A percentile compares a stretch with the other conserved stretches of the same genome.
phyloP scores from a whole-genome alignment of 2,797 vertebrate species.

The Lemur catta region DNA sequence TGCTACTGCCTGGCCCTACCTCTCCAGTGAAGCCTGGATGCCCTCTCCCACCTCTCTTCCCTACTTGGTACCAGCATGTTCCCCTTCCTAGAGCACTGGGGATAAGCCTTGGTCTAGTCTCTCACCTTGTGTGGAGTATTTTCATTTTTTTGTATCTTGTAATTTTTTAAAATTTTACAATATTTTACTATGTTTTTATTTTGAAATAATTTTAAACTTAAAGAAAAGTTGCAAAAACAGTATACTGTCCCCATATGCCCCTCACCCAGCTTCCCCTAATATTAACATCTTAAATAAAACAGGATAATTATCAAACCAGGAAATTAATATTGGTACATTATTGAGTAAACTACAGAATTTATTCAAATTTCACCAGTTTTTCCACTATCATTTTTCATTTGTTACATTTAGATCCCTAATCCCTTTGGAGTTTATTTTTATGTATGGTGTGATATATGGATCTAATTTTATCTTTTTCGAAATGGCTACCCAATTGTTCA shows the following conservation, averaged over 20 bases:
- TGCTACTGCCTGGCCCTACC: not conserved
- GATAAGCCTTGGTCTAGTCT: not conserved
- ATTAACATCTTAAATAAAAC: not conserved
- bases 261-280: not conserved
- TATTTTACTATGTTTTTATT: conserved; percentile 2
- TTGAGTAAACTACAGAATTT: not conserved
- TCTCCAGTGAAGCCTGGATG: not conserved
- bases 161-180: not conserved
- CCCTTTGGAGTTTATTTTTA: too few relatives aligned
- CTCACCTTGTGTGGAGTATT: not conserved
- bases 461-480: not conserved
- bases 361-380: not conserved
- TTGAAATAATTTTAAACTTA: conserved; percentile 17
- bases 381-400: not conserved
- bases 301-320: not conserved
- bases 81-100: not conserved
- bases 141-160: not conserved
- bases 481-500: not conserved
- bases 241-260: not conserved
- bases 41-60: not conserved
- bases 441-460: not conserved
- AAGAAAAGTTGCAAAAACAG: not conserved
- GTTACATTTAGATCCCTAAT: not conserved
- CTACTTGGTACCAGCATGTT: not conserved
- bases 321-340: not conserved